Evolutionary conservation across 2,113 vertebrate species (phyloP).

Genomic region (Rana temporaria): DNA sequence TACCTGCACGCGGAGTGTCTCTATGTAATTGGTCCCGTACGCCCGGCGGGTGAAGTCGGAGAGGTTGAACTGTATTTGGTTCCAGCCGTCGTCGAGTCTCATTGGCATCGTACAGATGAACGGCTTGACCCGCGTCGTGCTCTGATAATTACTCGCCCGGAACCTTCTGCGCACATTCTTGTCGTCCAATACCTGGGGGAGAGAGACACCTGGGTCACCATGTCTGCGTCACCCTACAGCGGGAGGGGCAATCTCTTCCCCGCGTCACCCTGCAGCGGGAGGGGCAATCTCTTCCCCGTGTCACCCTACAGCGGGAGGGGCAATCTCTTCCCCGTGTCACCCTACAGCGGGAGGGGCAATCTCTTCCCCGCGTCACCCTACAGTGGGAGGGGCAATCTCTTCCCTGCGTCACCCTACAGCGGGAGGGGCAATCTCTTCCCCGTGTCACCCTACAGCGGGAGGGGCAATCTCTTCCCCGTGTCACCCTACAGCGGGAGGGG

Average conservation of each 20-base stretch:
- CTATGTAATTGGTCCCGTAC: constrained; percentile 94
- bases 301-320: too few species aligned
- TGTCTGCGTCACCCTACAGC: neutral
- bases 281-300: too few species aligned
- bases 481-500: too few species aligned
- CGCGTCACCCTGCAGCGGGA: too few species aligned
- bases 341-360: too few species aligned
- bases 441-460: neutral
- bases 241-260: too few species aligned
- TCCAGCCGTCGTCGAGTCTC: constrained; percentile 95
- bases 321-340: too few species aligned
- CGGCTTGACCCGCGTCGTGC: constrained; percentile 92
- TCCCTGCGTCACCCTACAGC: too few species aligned
- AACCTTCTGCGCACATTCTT: constrained; percentile 94
- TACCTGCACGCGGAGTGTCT: constrained; percentile 95
- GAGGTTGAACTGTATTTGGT: constrained; percentile 97
- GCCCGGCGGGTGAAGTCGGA: constrained; percentile 93
- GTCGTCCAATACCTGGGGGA: constrained; percentile 90
- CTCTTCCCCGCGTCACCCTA: too few species aligned
- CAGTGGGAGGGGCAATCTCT: too few species aligned
- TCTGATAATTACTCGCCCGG: constrained; percentile 96
- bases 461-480: too few species aligned
- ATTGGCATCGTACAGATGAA: constrained; percentile 99
- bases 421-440: too few species aligned
- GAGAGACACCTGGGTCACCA: neutral